Evolutionary conservation across 2,888 invertebrate species (phyloP).

Genomic region (Metacarcinus magister): DNA sequence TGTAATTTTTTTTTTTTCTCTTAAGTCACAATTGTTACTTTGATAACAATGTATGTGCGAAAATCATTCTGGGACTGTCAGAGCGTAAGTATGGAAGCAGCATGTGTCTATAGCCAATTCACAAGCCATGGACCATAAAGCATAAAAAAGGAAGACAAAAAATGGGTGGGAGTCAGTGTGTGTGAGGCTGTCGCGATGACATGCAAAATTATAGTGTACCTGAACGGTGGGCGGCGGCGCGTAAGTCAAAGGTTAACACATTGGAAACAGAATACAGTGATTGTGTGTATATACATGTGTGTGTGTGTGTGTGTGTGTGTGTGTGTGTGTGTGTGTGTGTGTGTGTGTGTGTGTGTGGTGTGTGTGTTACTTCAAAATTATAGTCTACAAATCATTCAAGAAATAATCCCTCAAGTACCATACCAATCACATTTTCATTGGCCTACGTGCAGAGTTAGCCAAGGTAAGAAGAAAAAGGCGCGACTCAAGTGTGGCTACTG

Average conservation of each 20-base stretch:
- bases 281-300: background rate
- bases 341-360: background rate
- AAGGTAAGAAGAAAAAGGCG: background rate
- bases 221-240: background rate
- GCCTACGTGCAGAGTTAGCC: background rate
- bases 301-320: background rate
- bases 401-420: background rate
- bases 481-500: too few species aligned
- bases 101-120: background rate
- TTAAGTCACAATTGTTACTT: too few species aligned
- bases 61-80: background rate
- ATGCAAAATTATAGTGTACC: background rate
- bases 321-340: background rate
- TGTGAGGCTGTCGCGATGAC: background rate
- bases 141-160: background rate
- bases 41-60: background rate
- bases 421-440: background rate
- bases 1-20: too few species aligned
- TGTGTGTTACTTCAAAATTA: background rate
- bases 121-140: background rate
- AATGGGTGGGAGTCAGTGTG: background rate
- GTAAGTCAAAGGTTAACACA: background rate
- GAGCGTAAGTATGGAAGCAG: background rate
- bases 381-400: background rate
- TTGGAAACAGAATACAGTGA: background rate